Evolutionary conservation across 1,140 invertebrate species (phyloP).

Genomic region (Listronotus oregonensis): DNA sequence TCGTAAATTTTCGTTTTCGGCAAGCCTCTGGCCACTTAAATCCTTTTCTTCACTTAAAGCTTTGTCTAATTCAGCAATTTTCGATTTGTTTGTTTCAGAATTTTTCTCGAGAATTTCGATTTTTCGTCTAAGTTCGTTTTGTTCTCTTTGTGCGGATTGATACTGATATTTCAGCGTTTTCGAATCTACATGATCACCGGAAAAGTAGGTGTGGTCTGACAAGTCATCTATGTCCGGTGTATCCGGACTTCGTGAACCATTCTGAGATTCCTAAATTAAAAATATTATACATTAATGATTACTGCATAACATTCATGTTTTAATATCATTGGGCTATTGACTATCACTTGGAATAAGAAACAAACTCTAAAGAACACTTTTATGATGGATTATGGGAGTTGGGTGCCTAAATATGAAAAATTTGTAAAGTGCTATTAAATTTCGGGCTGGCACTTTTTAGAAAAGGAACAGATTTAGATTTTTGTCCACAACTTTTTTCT

Average conservation of each 20-base stretch:
- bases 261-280: slow-evolving; percentile 31
- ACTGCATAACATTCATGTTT: too few species aligned
- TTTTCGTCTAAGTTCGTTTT: slow-evolving; percentile 54
- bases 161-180: slow-evolving; percentile 54
- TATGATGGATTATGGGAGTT: too few species aligned
- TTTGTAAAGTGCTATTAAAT: too few species aligned
- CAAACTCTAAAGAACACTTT: too few species aligned
- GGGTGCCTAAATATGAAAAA: too few species aligned
- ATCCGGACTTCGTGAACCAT: slow-evolving; percentile 30
- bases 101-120: slow-evolving; percentile 56
- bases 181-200: slow-evolving; percentile 47
- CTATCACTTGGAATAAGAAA: too few species aligned
- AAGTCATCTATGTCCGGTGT: slow-evolving; percentile 20
- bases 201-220: slow-evolving; percentile 18
- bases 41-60: slow-evolving; percentile 56
- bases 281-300: neutral
- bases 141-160: slow-evolving; percentile 51
- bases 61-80: slow-evolving; percentile 46
- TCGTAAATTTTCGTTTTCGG: slow-evolving; percentile 56
- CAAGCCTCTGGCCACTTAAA: slow-evolving; percentile 31
- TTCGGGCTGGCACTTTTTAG: too few species aligned
- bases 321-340: too few species aligned
- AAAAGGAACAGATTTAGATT: too few species aligned
- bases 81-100: slow-evolving; percentile 54
- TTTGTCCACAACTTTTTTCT: too few species aligned